Base-by-base conservation (phyloP, 1,140 invertebrate genomes). In the Eubasilissa regina region DNA sequence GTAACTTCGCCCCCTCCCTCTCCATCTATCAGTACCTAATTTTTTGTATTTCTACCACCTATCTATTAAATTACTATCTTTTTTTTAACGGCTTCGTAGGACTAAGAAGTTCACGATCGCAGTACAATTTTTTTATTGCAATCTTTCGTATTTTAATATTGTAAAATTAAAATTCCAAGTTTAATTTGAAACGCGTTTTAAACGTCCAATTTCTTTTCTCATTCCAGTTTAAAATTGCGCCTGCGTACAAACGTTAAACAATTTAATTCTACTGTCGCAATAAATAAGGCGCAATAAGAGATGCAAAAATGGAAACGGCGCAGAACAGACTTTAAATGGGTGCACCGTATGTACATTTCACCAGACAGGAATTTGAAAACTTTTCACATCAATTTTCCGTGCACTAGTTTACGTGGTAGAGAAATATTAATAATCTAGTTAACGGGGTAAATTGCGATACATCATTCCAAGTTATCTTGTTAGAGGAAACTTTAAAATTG, bases 391-490 rank as follows among this genome's bases (percentile, higher is more conserved):
- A 12, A 62, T 62, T 62, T 25, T 25, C 25, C 58, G 10, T 8
- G 35, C 13, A 8, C 19, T 11, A 25, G 60, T 25, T 62, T 62
- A 62, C 19, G 60, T 13, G 7, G 55, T 58, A 11, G 15, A 15
- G 7, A 25, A 13, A n/a, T 62, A 62, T 62, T 62, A 62, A 62
- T 62, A 62, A 13, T 35, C 60, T 12, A 13, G 25, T 43, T 25
- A 62, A 25, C 55, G 17, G 55, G 17, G 15, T 4, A 9, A 58
- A 19, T 58, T 58, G 21, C n/a, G 13, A 58, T 58, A 58, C 55
- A 58, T 58, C 55, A 58, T 58, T 19, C 21, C 55, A 58, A 58
- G 55, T 58, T 58, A 58, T 58, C 55, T 58, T 58, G 55, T 58
- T 58, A 58, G 55, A 13, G 21, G 21, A 9, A 58, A 21, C 12